Conservation (phyloP, 2,113 vertebrate genomes). For the Corydoras sp. region DNA sequence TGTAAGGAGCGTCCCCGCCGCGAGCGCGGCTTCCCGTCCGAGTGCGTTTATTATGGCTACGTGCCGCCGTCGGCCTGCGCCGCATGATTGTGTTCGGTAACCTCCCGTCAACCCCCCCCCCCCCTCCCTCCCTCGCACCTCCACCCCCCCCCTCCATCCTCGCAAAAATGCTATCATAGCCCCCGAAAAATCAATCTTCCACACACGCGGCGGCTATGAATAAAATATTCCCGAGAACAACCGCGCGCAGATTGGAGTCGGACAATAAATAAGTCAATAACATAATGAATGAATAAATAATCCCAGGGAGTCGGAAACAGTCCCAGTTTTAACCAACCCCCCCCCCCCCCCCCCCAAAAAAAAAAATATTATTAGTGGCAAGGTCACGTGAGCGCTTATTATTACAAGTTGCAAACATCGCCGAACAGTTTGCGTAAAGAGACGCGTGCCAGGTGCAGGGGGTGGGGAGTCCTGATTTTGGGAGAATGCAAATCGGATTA, state of each 20-base stretch:
- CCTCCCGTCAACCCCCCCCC: conserved; percentile 23
- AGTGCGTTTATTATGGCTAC: conserved; percentile 10
- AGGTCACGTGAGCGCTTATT: no score
- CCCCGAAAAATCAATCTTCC: conserved; percentile 24
- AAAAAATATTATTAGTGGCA: no score
- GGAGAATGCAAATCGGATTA: no score
- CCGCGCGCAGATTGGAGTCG: conserved; percentile 18
- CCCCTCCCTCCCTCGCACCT: conserved; percentile 5
- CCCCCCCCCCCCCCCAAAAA: no score
- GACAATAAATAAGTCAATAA: background rate
- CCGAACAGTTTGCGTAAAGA: no score
- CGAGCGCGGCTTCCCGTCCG: background rate
- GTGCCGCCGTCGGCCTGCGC: conserved; percentile 5
- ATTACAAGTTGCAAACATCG: no score
- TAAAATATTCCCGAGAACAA: conserved; percentile 34
- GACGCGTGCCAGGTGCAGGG: no score
- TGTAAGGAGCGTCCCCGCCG: conserved; percentile 7
- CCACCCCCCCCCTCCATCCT: conserved; percentile 1
- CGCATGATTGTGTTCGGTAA: conserved; percentile 38
- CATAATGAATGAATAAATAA: no score
- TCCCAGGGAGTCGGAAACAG: background rate
- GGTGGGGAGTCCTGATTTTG: no score
- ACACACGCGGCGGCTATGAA: conserved; percentile 29
- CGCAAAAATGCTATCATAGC: conserved; percentile 30
- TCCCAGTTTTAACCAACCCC: no score